A percentile compares a stretch with the other conserved stretches of the same genome.
Conservation (phyloP, 2,888 invertebrate species). For the Dimorphilus gyrociliatus region DNA sequence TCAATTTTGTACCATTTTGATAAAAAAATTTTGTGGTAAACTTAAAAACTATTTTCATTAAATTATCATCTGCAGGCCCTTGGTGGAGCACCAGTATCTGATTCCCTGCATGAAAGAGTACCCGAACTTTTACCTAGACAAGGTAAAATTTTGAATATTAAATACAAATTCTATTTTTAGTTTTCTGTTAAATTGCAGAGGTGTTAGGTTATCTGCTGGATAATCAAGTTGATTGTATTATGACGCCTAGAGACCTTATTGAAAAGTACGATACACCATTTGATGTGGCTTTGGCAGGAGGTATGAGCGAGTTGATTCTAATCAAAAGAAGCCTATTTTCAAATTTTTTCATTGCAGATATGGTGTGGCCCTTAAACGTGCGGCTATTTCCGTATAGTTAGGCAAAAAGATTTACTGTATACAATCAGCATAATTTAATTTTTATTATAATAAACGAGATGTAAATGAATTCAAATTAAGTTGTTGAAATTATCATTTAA, state of each 20-base stretch:
- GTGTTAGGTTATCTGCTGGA: constrained; percentile 22
- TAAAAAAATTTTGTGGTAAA: too few species aligned
- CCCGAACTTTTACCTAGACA: constrained; percentile 31
- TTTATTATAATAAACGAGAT: too few species aligned
- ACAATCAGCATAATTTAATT: too few species aligned
- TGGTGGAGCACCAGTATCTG: too few species aligned
- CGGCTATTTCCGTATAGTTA: constrained; percentile 28
- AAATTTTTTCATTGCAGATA: constrained; percentile 18
- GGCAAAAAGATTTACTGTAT: constrained; percentile 1
- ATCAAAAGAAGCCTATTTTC: background rate
- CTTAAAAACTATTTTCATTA: too few species aligned
- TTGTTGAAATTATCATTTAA: too few species aligned
- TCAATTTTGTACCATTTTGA: too few species aligned
- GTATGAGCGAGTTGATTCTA: constrained; percentile 12
- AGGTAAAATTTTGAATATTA: constrained; percentile 13
- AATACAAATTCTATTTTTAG: background rate
- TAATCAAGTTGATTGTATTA: constrained; percentile 19
- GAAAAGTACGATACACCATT: constrained; percentile 21
- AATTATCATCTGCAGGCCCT: too few species aligned
- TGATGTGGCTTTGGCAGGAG: constrained; percentile 23
- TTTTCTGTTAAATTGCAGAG: constrained; percentile 12
- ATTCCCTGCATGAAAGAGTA: constrained; percentile 26
- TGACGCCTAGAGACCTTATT: constrained; percentile 18
- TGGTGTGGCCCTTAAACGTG: constrained; percentile 30
- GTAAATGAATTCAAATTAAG: too few species aligned